A percentile compares a stretch with the other conserved stretches of the same genome.
Evolutionary conservation across 1,140 invertebrate species (phyloP).

Genomic region (Drosophila bipectinata): DNA sequence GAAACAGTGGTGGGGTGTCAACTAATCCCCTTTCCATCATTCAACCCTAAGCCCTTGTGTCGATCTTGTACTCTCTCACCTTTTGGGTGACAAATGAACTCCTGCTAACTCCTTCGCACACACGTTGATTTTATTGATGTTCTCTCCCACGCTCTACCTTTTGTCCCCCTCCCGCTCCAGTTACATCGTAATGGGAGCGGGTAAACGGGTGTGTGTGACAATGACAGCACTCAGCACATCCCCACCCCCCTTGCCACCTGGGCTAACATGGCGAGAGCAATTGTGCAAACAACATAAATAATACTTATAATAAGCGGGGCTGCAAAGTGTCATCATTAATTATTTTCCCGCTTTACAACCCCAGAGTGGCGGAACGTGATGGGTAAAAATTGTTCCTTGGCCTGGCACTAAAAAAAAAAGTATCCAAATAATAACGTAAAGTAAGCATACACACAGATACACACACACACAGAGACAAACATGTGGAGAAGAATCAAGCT

Average conservation of each 20-base stretch:
- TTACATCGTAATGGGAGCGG: background rate
- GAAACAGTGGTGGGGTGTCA: too few species aligned
- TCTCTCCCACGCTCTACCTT: slow-evolving; percentile 1
- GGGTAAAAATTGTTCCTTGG: slow-evolving; percentile 41
- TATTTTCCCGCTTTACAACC: slow-evolving; percentile 42
- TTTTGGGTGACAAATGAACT: slow-evolving; percentile 3
- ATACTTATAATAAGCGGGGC: slow-evolving; percentile 59
- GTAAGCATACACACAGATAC: slow-evolving; percentile 2
- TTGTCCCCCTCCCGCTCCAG: slow-evolving; percentile 3
- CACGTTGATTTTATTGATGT: slow-evolving; percentile 1
- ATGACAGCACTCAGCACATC: background rate
- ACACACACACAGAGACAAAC: background rate
- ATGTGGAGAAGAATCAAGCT: slow-evolving; percentile 24
- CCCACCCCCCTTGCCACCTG: background rate
- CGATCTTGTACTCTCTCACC: background rate
- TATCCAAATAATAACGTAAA: slow-evolving; percentile 22
- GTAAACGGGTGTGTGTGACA: background rate
- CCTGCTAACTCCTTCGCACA: slow-evolving; percentile 3
- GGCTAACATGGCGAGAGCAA: slow-evolving; percentile 18
- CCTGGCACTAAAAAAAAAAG: slow-evolving; percentile 11
- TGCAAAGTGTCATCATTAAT: slow-evolving; percentile 71
- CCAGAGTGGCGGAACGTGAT: slow-evolving; percentile 31
- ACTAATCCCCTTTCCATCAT: background rate
- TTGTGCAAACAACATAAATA: slow-evolving; percentile 60
- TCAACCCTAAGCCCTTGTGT: background rate